These are phyloP conservation scores for Arnoldichthys spilopterus DNA, from an alignment of 2,797 vertebrate genomes.

Conservation along the genomic window DNA sequence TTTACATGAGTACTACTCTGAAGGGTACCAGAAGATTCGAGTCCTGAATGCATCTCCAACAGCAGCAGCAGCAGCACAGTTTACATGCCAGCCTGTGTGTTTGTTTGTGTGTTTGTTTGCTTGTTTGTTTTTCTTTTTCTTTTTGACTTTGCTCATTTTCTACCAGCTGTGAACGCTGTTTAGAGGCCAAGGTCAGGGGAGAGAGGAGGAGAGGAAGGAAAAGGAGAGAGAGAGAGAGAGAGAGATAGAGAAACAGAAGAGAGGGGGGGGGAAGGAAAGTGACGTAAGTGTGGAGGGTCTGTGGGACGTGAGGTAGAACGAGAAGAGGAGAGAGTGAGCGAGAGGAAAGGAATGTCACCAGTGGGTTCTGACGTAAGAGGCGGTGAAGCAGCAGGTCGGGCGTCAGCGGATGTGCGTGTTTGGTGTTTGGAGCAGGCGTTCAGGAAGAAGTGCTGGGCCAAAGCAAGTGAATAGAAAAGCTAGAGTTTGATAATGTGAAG, in stretches of 20 bases:
- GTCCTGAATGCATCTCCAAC: conserved; percentile 68
- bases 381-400: conserved; percentile 36
- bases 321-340: background rate
- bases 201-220: conserved; percentile 22
- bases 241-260: conserved; percentile 34
- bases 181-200: conserved; percentile 26
- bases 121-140: conserved; percentile 14
- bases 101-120: no score
- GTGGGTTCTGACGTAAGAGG: conserved; percentile 52
- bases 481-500: background rate
- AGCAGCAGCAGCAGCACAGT: conserved; percentile 2
- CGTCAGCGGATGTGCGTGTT: conserved; percentile 65
- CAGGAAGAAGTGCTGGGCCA: conserved; percentile 28
- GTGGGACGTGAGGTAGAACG: conserved; percentile 53
- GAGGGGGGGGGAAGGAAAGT: conserved; percentile 39
- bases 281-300: conserved; percentile 39
- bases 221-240: conserved; percentile 15
- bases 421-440: conserved; percentile 1
- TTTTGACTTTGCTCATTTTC: background rate
- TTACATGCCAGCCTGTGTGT: conserved; percentile 31
- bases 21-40: conserved; percentile 76
- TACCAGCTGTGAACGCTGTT: background rate
- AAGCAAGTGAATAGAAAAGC: conserved; percentile 13
- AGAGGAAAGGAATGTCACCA: conserved; percentile 41
- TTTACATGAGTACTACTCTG: conserved; percentile 82